These are phyloP conservation scores for Drosophila neonasuta DNA, from an alignment of 2,888 invertebrate species.

Conservation along the genomic window DNA sequence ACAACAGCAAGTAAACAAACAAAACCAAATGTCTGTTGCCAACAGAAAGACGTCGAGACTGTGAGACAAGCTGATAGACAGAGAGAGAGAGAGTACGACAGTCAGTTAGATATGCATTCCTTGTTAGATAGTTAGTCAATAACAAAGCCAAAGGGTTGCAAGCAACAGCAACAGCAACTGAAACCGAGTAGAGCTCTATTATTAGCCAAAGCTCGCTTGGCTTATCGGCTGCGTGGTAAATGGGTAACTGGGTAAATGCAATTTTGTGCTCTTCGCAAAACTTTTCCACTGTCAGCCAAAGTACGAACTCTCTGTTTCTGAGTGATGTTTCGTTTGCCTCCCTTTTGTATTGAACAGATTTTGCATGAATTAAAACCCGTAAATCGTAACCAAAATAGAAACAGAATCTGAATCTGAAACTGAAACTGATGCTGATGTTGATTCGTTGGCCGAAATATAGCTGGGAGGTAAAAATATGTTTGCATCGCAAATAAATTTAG, in stretches of 20 bases:
- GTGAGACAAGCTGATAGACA: conserved; percentile 3
- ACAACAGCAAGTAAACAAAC: conserved; percentile 12
- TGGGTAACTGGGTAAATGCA: conserved; percentile 46
- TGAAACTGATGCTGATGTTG: conserved; percentile 5
- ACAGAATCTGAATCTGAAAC: conserved; percentile 28
- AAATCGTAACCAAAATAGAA: conserved; percentile 11
- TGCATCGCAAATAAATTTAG: conserved; percentile 68
- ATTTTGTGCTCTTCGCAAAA: conserved; percentile 24
- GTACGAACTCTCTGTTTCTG: conserved; percentile 2
- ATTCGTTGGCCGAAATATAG: conserved; percentile 6
- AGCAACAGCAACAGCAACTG: not conserved
- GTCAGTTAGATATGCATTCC: conserved; percentile 18
- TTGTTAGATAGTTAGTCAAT: conserved; percentile 49
- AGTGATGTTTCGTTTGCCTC: conserved; percentile 9
- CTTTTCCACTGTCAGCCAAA: conserved; percentile 12
- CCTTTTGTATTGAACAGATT: conserved; percentile 11
- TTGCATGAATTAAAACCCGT: conserved; percentile 18
- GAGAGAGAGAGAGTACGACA: conserved; percentile 10
- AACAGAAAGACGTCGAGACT: not conserved
- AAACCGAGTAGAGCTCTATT: conserved; percentile 22
- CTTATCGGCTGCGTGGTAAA: conserved; percentile 30
- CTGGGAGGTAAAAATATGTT: conserved; percentile 46
- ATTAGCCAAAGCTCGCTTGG: conserved; percentile 18
- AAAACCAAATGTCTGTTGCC: conserved; percentile 18
- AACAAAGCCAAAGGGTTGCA: conserved; percentile 42